A percentile compares a stretch with the other conserved stretches of the same genome.
phyloP scores from a whole-genome alignment of 2,888 invertebrate species.

The Tetropium fuscum region DNA sequence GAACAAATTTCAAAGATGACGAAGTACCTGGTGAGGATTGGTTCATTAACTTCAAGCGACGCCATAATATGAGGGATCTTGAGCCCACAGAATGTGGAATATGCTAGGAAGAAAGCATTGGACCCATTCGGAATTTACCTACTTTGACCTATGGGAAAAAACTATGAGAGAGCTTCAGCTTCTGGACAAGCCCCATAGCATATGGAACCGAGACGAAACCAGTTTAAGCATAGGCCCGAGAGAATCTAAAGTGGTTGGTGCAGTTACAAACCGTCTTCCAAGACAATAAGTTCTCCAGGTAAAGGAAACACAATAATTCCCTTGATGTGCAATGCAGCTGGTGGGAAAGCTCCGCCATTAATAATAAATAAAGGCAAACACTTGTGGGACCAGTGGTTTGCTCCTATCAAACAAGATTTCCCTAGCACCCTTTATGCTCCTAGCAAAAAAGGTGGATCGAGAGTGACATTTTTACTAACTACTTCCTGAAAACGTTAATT shows the following conservation, averaged over 20 bases:
- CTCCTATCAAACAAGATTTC: constrained; percentile 33
- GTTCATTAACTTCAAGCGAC: constrained; percentile 46
- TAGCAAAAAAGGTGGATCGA: constrained; percentile 50
- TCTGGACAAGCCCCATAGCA: background rate
- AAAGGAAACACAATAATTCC: constrained; percentile 55
- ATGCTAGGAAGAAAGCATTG: constrained; percentile 46
- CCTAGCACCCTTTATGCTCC: constrained; percentile 49
- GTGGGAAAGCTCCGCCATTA: constrained; percentile 55
- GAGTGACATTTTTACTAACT: constrained; percentile 36
- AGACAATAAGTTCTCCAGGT: constrained; percentile 45
- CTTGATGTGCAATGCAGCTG: constrained; percentile 44
- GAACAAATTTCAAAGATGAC: constrained; percentile 47
- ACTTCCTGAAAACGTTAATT: constrained; percentile 38
- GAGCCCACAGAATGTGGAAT: constrained; percentile 56
- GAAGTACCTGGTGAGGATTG: constrained; percentile 48
- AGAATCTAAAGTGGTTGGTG: constrained; percentile 18
- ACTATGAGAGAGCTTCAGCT: constrained; percentile 11
- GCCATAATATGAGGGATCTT: constrained; percentile 54
- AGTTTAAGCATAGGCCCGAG: constrained; percentile 21
- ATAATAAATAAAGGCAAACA: constrained; percentile 49
- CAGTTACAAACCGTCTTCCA: background rate
- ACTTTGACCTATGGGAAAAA: constrained; percentile 10
- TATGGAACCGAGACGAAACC: constrained; percentile 11
- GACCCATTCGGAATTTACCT: constrained; percentile 72
- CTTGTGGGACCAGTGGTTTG: constrained; percentile 14